Evolutionary conservation across 2,888 invertebrate genomes (phyloP), one percentile per base, ranked within the genome.

Genomic region (Leptinotarsa haldemani): DNA sequence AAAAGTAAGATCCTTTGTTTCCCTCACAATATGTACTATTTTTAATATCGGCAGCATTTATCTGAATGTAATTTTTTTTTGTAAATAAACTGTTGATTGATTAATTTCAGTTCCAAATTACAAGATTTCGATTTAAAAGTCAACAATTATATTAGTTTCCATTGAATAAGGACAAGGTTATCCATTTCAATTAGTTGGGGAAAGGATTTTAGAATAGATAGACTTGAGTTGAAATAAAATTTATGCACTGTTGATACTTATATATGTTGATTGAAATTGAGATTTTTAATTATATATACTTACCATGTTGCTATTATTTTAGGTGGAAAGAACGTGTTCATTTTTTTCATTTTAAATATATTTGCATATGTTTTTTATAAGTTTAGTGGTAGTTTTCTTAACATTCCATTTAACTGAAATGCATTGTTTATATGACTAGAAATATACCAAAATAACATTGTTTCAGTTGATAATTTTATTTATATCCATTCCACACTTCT

Each of bases 241-340:
- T 73, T 78, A 78, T 66, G 77, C 78, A 77, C 78, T 78, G 78
- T 78, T 78, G 71, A 75, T 78, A 78, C 78, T 78, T 78, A 78
- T 69, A 70, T 72, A 74, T 74, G 73, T 78, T 77, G 73, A 65
- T 65, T 67, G 61, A 72, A 71, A 69, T 69, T 73, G 63, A 67
- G 70, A 71, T 71, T 76, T 58, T 71, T 66, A 52, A 69, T 71
- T 75, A 71, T 75, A 76, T 74, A 75, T 72, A 73, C 69, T 73
- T 70, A 70, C 52, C 47, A 40, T 67, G 53, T 53, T 67, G 30
- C 30, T 53, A 67, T 30, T 67, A 52, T 30, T 67, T 67, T 52
- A 67, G 20, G 13, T 53, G 52, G 20, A 40, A 40, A 67, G 25
- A 56, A 56, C 56, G 50, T 66, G 66, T 66, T 66, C 66, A 52